phyloP scores from a whole-genome alignment of 2,797 vertebrate species.

The Neosalanx taihuensis region DNA sequence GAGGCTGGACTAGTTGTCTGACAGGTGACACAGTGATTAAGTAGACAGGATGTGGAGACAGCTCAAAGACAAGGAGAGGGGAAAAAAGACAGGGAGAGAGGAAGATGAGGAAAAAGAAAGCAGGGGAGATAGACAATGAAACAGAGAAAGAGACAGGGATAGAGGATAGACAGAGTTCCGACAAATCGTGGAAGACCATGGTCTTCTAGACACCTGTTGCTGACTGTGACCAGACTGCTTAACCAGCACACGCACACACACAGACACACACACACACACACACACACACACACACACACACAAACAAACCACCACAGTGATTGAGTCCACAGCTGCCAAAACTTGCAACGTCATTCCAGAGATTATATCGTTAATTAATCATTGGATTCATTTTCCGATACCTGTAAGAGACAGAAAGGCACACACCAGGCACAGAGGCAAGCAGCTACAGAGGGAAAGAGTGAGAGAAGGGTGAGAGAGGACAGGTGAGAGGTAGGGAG shows the following conservation, averaged over 20 bases:
- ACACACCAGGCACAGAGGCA: background rate
- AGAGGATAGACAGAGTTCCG: background rate
- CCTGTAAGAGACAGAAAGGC: background rate
- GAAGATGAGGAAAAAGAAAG: slow-evolving; percentile 23
- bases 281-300: slow-evolving; percentile 3
- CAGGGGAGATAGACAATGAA: background rate
- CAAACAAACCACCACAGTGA: background rate
- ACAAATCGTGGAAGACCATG: background rate
- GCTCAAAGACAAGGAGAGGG: background rate
- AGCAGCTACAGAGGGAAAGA: background rate
- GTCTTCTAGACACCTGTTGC: background rate
- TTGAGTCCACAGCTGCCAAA: background rate
- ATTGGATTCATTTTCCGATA: background rate
- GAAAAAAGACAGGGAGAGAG: slow-evolving; percentile 23
- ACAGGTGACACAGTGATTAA: background rate
- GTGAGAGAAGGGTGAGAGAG: background rate
- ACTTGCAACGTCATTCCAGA: background rate
- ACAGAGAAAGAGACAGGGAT: background rate
- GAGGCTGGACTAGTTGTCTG: background rate
- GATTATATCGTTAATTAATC: background rate
- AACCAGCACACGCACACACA: slow-evolving; percentile 2
- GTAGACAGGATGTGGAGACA: background rate
- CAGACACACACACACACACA: slow-evolving; percentile 2
- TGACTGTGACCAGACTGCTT: background rate
- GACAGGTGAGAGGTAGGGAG: slow-evolving; percentile 10